Evolutionary conservation across 2,797 vertebrate species (phyloP).

Genomic region (Hemibagrus guttatus): DNA sequence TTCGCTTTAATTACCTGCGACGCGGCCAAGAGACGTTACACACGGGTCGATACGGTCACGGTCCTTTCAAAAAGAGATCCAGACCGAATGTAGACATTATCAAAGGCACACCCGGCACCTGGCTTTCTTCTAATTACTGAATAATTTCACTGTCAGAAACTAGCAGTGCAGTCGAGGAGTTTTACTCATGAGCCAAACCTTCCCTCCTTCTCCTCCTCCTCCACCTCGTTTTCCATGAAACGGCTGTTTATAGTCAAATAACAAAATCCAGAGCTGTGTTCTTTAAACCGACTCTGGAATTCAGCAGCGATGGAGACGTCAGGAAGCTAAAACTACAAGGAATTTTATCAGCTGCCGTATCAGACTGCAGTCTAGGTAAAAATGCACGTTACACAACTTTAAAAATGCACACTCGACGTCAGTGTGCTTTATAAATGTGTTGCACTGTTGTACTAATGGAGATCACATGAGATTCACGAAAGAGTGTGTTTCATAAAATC

Average conservation of each 20-base stretch:
- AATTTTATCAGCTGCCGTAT: slow-evolving; percentile 23
- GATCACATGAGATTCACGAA: background rate
- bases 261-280: slow-evolving; percentile 13
- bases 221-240: slow-evolving; percentile 11
- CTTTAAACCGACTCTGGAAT: slow-evolving; percentile 32
- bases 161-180: slow-evolving; percentile 3
- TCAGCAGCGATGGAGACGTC: slow-evolving; percentile 23
- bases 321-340: slow-evolving; percentile 29
- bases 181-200: slow-evolving; percentile 1
- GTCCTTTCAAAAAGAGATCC: slow-evolving; percentile 54
- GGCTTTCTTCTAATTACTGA: slow-evolving; percentile 44
- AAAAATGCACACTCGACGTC: background rate
- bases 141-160: slow-evolving; percentile 33
- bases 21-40: slow-evolving; percentile 66
- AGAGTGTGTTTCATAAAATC: background rate
- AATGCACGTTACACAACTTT: background rate
- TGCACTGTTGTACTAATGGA: background rate
- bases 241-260: slow-evolving; percentile 36
- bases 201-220: slow-evolving; percentile 3
- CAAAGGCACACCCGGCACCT: slow-evolving; percentile 48
- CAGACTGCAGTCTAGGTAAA: slow-evolving; percentile 14
- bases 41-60: slow-evolving; percentile 56
- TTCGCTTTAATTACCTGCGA: slow-evolving; percentile 68
- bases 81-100: slow-evolving; percentile 59
- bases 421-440: background rate